phyloP scores from a whole-genome alignment of 1,140 invertebrate species.

The Sweltsa coloradensis region DNA sequence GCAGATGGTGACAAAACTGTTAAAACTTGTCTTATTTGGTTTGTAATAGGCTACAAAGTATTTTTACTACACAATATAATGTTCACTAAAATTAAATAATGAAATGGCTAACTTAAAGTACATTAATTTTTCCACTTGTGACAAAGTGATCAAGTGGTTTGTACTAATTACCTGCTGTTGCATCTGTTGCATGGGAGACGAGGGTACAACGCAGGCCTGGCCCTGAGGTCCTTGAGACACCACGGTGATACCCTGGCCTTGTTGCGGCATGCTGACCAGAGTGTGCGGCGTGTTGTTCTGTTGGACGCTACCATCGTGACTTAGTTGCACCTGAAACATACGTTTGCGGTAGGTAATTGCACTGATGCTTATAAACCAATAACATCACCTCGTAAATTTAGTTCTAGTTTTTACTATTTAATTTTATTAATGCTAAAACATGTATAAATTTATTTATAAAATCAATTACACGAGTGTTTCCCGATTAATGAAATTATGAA shows the following conservation, averaged over 20 bases:
- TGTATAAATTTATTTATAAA: no score
- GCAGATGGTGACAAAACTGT: no score
- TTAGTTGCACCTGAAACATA: slow-evolving; percentile 1
- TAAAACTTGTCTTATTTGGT: no score
- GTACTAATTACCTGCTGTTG: background rate
- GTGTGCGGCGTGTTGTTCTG: background rate
- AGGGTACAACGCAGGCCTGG: background rate
- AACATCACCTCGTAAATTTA: no score
- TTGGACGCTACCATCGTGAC: background rate
- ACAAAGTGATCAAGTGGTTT: background rate
- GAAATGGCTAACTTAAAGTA: background rate
- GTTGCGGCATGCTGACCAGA: background rate
- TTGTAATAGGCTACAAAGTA: no score
- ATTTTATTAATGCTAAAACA: no score
- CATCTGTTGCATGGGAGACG: background rate
- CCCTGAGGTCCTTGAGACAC: background rate
- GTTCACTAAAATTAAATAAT: background rate
- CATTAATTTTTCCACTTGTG: background rate
- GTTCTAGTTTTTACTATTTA: no score
- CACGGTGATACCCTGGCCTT: background rate
- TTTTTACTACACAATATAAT: background rate
- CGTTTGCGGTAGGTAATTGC: no score
- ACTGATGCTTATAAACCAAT: no score
- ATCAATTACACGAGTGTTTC: no score
- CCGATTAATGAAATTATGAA: no score